Evolutionary conservation across 1,140 invertebrate genomes (phyloP).

Genomic region (Mycetomoellerius zeteki): DNA sequence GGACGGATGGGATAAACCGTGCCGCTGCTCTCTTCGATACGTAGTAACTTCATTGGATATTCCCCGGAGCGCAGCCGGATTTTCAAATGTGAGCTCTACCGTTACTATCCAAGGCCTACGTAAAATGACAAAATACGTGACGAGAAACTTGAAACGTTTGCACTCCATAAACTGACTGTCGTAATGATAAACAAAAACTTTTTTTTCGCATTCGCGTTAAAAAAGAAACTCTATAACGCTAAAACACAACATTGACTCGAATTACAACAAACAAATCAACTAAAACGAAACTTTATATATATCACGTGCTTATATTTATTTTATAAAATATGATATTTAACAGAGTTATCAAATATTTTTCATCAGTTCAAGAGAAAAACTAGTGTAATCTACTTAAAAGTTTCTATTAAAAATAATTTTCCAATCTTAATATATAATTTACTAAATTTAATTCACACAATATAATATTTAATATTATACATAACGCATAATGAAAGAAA

Average conservation of each 20-base stretch:
- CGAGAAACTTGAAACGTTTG: conserved; percentile 46
- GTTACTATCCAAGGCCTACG: conserved; percentile 9
- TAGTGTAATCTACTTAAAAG: neutral
- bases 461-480: neutral
- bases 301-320: neutral
- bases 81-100: conserved; percentile 49
- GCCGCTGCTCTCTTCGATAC: conserved; percentile 34
- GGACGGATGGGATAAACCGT: conserved; percentile 55
- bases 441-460: neutral
- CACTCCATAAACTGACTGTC: conserved; percentile 17
- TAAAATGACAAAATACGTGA: conserved; percentile 71
- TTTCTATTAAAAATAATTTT: neutral
- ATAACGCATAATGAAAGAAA: neutral
- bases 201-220: conserved; percentile 24
- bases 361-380: neutral
- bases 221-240: neutral
- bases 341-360: neutral
- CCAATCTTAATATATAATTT: too few species aligned
- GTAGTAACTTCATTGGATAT: conserved; percentile 66
- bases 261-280: neutral
- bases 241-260: neutral
- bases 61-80: conserved; percentile 61
- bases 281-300: conserved; percentile 22
- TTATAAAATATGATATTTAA: neutral
- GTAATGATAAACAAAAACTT: conserved; percentile 37